phyloP scores from a whole-genome alignment of 1,140 invertebrate species.

The Thereuonema tuberculata region DNA sequence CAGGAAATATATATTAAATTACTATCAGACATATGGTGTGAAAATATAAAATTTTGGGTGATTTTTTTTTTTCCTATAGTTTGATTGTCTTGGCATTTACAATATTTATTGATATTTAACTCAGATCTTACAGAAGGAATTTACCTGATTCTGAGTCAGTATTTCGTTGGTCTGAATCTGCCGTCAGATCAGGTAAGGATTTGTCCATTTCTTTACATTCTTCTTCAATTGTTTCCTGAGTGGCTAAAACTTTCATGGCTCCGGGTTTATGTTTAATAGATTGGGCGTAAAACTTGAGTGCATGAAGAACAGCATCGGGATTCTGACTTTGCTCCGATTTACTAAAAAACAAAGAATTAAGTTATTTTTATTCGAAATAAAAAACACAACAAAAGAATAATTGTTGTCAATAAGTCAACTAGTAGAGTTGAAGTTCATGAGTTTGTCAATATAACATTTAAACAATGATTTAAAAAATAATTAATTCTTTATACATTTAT shows the following conservation, averaged over 20 bases:
- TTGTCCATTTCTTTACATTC: slow-evolving; percentile 16
- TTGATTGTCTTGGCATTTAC: no score
- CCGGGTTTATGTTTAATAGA: slow-evolving; percentile 58
- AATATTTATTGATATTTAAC: no score
- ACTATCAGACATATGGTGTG: no score
- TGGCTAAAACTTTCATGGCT: slow-evolving; percentile 62
- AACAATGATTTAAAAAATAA: no score
- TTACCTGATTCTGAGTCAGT: background rate
- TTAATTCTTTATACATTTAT: no score
- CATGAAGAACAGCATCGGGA: slow-evolving; percentile 76
- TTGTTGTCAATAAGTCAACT: no score
- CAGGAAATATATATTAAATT: no score
- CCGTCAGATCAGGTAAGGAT: background rate
- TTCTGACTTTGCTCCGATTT: slow-evolving; percentile 77
- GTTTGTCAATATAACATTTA: no score
- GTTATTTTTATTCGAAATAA: background rate
- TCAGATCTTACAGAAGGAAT: no score
- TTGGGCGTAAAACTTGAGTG: slow-evolving; percentile 82
- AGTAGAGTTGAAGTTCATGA: no score
- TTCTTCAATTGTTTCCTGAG: slow-evolving; percentile 30
- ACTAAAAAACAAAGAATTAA: slow-evolving; percentile 20
- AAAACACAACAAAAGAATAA: background rate
- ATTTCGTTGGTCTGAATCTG: background rate
- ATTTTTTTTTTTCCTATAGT: no score
- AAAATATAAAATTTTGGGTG: no score